phyloP scores from a whole-genome alignment of 37 sponge, comb jelly and placozoan species.

The Corticium candelabrum region DNA sequence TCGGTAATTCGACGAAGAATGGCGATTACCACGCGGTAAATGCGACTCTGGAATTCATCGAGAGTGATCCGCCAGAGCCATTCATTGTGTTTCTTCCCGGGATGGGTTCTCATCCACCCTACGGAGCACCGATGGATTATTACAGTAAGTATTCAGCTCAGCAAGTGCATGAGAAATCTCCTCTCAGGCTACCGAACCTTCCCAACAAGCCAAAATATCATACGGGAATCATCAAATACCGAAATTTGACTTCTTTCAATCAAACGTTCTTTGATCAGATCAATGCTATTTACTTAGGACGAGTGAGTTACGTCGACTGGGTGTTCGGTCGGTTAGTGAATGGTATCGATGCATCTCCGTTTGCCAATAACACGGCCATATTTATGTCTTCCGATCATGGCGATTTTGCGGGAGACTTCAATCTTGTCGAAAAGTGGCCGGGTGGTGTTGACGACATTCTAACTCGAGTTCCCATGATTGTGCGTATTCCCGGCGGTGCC shows the following conservation, averaged over 20 bases:
- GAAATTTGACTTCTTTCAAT: neutral
- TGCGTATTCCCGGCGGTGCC: conserved; percentile 1
- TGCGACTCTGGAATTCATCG: neutral
- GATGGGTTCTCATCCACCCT: conserved; percentile 5
- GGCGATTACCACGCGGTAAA: neutral
- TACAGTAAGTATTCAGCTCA: neutral
- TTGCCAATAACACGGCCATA: neutral
- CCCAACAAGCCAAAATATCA: conserved; percentile 11
- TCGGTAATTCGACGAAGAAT: neutral
- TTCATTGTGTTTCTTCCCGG: neutral
- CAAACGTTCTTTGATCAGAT: conserved; percentile 5
- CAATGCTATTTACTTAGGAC: conserved; percentile 6
- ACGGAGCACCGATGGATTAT: conserved; percentile 5
- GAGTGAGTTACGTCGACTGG: conserved; percentile 9
- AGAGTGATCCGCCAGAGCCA: neutral
- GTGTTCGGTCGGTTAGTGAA: neutral
- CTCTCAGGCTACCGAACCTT: neutral
- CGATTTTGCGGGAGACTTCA: neutral
- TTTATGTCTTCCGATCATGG: conserved; percentile 13
- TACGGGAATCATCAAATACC: conserved; percentile 2
- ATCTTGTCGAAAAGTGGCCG: conserved; percentile 11
- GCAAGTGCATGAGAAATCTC: neutral
- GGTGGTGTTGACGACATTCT: conserved; percentile 12
- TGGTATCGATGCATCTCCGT: neutral
- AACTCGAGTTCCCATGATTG: conserved; percentile 9